Percentiles rank a stretch among this genome's conserved stretches.
These are phyloP conservation scores for Hydroisotoma schaefferi DNA, from an alignment of 2,888 invertebrate species.

Conservation along the genomic window DNA sequence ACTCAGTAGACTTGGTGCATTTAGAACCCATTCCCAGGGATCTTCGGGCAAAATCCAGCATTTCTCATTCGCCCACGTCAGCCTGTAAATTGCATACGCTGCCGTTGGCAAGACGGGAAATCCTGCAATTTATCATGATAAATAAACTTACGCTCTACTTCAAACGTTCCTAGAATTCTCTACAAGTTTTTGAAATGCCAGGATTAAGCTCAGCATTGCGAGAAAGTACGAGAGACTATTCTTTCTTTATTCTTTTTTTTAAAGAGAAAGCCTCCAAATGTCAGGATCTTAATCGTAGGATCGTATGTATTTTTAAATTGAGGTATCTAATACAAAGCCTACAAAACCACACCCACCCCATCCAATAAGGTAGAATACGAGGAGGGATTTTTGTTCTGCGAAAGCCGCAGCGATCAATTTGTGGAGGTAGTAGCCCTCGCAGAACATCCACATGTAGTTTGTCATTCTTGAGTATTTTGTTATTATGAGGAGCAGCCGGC, in stretches of 20 bases:
- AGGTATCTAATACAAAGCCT: too few relatives aligned
- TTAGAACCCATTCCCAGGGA: constrained; percentile 52
- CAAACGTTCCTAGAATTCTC: too few relatives aligned
- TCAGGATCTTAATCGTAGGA: too few relatives aligned
- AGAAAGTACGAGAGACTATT: too few relatives aligned
- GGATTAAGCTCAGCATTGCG: too few relatives aligned
- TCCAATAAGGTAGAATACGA: constrained; percentile 54
- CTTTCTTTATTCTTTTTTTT: too few relatives aligned
- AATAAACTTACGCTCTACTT: too few relatives aligned
- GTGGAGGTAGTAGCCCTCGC: constrained; percentile 55
- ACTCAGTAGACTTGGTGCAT: constrained; percentile 52
- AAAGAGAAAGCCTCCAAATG: too few relatives aligned
- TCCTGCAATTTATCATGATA: too few relatives aligned
- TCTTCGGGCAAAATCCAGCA: constrained; percentile 51
- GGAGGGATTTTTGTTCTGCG: constrained; percentile 52
- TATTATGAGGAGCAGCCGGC: constrained; percentile 50
- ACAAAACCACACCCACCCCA: too few relatives aligned
- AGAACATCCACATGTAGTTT: constrained; percentile 57
- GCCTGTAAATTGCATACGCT: constrained; percentile 51
- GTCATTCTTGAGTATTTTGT: constrained; percentile 53
- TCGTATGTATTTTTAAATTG: too few relatives aligned
- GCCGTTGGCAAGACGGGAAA: constrained; percentile 51
- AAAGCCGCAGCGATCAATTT: constrained; percentile 54
- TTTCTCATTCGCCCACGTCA: constrained; percentile 44
- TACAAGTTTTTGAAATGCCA: too few relatives aligned